phyloP scores from a whole-genome alignment of 1,140 invertebrate genomes.

The Aphaenogaster rudis region DNA sequence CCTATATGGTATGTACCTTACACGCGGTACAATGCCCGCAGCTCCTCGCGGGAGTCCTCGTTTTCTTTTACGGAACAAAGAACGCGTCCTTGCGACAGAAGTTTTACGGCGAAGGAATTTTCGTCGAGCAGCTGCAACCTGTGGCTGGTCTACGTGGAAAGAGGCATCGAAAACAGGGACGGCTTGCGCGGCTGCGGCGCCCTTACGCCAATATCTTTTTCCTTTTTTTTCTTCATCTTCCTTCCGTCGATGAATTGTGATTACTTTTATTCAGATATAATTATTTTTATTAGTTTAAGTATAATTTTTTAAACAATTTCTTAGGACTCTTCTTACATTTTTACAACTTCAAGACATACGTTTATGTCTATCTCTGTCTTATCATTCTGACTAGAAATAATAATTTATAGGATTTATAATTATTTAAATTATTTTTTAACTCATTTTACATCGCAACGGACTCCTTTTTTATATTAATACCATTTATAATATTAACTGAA shows the following conservation, averaged over 20 bases:
- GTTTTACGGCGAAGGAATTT: constrained; percentile 69
- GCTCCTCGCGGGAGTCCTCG: not conserved
- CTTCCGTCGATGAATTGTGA: not conserved
- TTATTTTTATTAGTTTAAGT: constrained; percentile 13
- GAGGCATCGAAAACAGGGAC: constrained; percentile 38
- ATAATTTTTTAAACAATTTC: not conserved
- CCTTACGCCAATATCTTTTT: not conserved
- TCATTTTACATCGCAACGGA: not conserved
- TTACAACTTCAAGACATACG: not conserved
- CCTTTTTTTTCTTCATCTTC: not conserved
- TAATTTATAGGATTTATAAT: not conserved
- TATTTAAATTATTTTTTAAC: not conserved
- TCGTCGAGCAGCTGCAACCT: constrained; percentile 82
- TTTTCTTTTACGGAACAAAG: constrained; percentile 59
- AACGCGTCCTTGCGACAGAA: constrained; percentile 50
- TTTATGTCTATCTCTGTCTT: not conserved
- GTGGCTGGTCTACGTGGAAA: constrained; percentile 64
- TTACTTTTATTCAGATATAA: not conserved
- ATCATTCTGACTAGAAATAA: not conserved
- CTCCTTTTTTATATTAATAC: not conserved
- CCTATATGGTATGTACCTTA: not conserved
- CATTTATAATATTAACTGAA: not conserved
- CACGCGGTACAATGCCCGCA: not conserved
- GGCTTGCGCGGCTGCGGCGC: not conserved
- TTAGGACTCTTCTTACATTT: not conserved